Base-by-base conservation (phyloP, 2,113 vertebrate genomes). In the Ammospiza nelsoni region DNA sequence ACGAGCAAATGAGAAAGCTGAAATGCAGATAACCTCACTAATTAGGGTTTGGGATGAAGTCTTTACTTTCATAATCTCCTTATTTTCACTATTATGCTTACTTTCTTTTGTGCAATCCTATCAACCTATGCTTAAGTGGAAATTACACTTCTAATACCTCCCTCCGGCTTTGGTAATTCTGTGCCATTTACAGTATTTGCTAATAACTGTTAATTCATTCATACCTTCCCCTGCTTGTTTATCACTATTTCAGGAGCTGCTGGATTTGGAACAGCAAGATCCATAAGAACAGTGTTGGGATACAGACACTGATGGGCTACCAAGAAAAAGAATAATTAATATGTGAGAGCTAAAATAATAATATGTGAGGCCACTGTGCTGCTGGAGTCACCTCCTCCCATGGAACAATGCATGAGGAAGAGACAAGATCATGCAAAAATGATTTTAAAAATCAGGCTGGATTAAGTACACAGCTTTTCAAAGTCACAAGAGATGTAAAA, bases 51-150 rank as follows among this genome's bases (percentile, higher is more conserved):
- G 79, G 67, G 89, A 94, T 58, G 31, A n/a, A 92, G 79, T 66
- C 90, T 93, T 91, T 80, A 83, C 58, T 85, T 93, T 44, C 48
- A 78, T 94, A 84, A 91, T 89, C 94, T 87, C 89, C 86, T 93
- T 89, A 78, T 94, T 96, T 96, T 89, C 89, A 89, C 89, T 87
- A 57, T 59, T 89, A 78, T 19, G 33, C 76, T 71, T 81, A 74
- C 83, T 84, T 90, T 61, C 89, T 71, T 90, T 93, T 61, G 57
- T 81, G 65, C 35, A 94, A 71, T 84, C 79, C 89, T 84, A 78
- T 65, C 68, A 89, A 51, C 69, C 62, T 69, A 13, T 46, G 49
- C 52, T 44, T 88, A 82, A 57, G 46, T 65, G 49, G 52, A 96
- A 96, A 95, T 92, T 75, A 79, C 25, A 82, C 58, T 67, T 63